Base-by-base conservation (phyloP, 2,113 vertebrate species). In the Entomyzon cyanotis region DNA sequence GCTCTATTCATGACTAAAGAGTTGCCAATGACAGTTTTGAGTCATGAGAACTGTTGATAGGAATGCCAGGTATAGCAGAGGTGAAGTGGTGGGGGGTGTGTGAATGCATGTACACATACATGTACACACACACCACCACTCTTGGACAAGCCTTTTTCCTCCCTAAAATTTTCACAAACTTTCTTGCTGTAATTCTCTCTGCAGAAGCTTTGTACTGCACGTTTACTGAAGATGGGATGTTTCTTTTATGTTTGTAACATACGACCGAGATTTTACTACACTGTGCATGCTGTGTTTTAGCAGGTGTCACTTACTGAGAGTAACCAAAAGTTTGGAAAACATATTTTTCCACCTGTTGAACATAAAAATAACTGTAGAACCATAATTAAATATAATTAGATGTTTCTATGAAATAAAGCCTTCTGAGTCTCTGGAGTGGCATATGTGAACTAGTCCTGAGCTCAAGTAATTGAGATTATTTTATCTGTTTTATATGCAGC, bases 401-500 rank as follows among this genome's bases (percentile, higher is more conserved):
- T 55, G 27, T 85, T 94, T 90, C 23, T 76, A 65, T 93, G 62
- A 95, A 76, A 55, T 87, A 87, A 93, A 47, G 3, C 50, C 58
- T 89, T 94, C 60, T 95, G 73, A 96, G 30, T 94, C 59, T 91
- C 35, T 70, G 37, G 52, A 80, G 39, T 69, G 30, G 47, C 83
- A 52, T 70, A 68, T 75, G 33, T 58, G 62, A 92, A 73, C 60
- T 39, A 89, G 46, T 41, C 71, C 56, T 70, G 65, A 88, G 78
- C 58, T 88, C 58, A 93, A 79, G 62, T 87, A 82, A 62, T 79
- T 79, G 65, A 84, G 77, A 87, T 68, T 92, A 84, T 95, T 94
- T 86, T 88, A 90, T 76, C 69, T 52, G 56, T 85, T 92, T 78
- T 86, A 89, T 93, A 93, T 92, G 67, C 37, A 60, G 81, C 89